These are phyloP conservation scores for Chaetodon trifascialis DNA, from an alignment of 2,113 vertebrate genomes.

Conservation along the genomic window DNA sequence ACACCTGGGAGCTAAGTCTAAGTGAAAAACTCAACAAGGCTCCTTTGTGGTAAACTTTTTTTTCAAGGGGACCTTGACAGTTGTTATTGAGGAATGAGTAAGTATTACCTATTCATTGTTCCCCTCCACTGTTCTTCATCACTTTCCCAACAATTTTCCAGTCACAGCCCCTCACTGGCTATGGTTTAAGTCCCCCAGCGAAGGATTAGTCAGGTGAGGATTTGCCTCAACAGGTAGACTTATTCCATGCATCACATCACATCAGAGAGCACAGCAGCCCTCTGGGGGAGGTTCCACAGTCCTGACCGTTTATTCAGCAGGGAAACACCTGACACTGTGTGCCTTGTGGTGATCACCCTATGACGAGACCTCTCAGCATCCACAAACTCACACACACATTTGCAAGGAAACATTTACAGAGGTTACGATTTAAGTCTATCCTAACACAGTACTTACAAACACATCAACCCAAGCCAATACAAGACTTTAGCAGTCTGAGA, in stretches of 20 bases:
- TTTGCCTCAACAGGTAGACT: constrained; percentile 48
- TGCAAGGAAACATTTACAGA: not conserved
- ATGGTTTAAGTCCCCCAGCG: constrained; percentile 36
- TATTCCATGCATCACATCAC: constrained; percentile 48
- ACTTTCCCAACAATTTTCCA: constrained; percentile 17
- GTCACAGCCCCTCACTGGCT: constrained; percentile 14
- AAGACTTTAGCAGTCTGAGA: constrained; percentile 3
- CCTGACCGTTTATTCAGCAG: constrained; percentile 35
- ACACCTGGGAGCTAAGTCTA: not conserved
- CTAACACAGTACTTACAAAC: not conserved
- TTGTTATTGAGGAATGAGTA: constrained; percentile 13
- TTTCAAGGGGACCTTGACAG: constrained; percentile 40
- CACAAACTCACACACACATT: not conserved
- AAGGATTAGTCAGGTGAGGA: constrained; percentile 51
- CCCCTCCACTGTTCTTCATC: constrained; percentile 8
- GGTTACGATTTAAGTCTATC: not conserved
- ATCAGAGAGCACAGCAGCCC: constrained; percentile 33
- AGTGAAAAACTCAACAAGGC: not conserved
- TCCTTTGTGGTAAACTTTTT: not conserved
- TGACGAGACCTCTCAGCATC: constrained; percentile 22
- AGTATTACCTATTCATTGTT: constrained; percentile 15
- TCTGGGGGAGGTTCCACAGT: constrained; percentile 25
- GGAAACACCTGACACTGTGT: constrained; percentile 33
- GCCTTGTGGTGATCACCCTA: constrained; percentile 27
- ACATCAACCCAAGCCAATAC: not conserved